phyloP scores from a whole-genome alignment of 2,888 invertebrate species.

The Sarcophaga variegata region DNA sequence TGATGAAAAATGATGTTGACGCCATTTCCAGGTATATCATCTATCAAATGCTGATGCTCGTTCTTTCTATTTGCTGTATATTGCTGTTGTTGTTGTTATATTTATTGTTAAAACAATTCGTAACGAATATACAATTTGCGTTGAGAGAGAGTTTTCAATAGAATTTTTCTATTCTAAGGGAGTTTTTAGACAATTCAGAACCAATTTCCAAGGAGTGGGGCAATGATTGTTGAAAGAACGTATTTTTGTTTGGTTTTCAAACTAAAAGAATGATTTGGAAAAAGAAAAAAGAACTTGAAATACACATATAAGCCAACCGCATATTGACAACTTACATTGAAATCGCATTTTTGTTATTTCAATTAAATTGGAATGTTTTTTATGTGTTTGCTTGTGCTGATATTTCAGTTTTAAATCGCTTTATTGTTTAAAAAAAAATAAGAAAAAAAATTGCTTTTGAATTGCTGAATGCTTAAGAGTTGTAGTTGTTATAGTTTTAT shows the following conservation, averaged over 20 bases:
- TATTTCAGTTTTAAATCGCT: constrained; percentile 9
- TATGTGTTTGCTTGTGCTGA: not conserved
- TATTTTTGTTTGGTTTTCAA: constrained; percentile 10
- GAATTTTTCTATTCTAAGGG: not conserved
- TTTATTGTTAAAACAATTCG: constrained; percentile 31
- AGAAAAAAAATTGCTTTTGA: not conserved
- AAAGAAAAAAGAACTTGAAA: not conserved
- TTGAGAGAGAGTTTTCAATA: not conserved
- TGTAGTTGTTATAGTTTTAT: constrained; percentile 10
- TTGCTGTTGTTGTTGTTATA: not conserved
- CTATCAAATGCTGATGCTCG: constrained; percentile 28
- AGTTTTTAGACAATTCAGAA: not conserved
- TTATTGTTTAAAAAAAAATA: not conserved
- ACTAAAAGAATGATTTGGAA: not conserved
- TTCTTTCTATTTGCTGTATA: not conserved
- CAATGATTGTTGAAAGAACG: not conserved
- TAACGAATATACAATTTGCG: not conserved
- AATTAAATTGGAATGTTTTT: constrained; percentile 44
- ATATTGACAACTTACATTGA: constrained; percentile 60
- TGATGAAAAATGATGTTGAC: constrained; percentile 65
- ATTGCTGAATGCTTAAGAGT: not conserved
- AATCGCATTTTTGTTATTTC: constrained; percentile 56
- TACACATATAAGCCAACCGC: constrained; percentile 39
- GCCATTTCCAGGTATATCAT: constrained; percentile 67
- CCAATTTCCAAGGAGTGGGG: not conserved